phyloP scores from a whole-genome alignment of 2,888 invertebrate genomes.

The Lithodes maja region DNA sequence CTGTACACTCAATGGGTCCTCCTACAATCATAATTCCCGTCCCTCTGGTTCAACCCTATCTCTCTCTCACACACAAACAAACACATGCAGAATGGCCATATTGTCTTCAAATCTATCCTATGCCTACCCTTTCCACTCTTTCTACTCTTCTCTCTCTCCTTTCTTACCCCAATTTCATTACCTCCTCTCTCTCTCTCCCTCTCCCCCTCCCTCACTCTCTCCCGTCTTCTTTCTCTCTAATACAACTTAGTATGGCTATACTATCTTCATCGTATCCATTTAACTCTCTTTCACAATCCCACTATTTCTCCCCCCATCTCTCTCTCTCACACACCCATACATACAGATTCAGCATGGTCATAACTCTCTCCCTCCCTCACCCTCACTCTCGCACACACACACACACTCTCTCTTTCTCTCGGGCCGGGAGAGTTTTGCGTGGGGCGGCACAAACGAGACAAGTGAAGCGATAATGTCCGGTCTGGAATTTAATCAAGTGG shows the following conservation, averaged over 20 bases:
- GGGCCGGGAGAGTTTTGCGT: slow-evolving; percentile 7
- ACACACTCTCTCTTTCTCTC: background rate
- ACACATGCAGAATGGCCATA: no score
- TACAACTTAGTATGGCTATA: no score
- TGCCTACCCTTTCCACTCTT: background rate
- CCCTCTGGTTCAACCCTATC: no score
- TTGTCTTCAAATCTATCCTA: background rate
- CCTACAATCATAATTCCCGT: no score
- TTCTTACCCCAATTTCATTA: background rate
- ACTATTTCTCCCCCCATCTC: background rate
- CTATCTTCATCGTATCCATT: background rate
- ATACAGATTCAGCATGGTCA: no score
- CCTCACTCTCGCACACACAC: background rate
- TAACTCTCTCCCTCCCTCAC: background rate
- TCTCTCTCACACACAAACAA: no score
- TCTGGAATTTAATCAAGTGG: slow-evolving; percentile 59
- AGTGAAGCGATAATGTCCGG: slow-evolving; percentile 61
- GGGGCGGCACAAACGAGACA: slow-evolving; percentile 58
- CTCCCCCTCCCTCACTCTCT: background rate
- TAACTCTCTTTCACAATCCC: slow-evolving; percentile 13
- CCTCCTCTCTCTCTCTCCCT: slow-evolving; percentile 21
- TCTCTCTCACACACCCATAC: background rate
- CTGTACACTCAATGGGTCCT: no score
- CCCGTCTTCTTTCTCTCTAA: background rate
- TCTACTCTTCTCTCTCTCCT: background rate